Conservation (phyloP, 2,888 invertebrate genomes). For the Sarcophaga caerulescens region DNA sequence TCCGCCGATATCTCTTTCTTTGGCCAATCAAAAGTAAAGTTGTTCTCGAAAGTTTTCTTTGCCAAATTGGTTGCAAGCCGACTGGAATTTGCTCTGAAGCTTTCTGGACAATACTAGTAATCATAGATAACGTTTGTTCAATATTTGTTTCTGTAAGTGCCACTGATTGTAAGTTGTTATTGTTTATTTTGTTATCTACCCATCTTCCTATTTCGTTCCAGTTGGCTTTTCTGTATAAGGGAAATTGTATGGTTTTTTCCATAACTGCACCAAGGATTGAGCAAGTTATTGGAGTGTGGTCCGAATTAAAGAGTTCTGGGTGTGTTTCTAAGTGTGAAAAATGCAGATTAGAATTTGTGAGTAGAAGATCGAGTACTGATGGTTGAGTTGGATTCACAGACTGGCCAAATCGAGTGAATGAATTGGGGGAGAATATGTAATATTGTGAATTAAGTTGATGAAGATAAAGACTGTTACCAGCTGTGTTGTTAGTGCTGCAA, state of each 20-base stretch:
- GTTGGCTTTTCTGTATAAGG: slow-evolving; percentile 10
- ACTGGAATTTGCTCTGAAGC: slow-evolving; percentile 18
- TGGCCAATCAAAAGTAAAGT: slow-evolving; percentile 18
- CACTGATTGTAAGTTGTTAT: background rate
- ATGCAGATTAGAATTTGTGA: slow-evolving; percentile 1
- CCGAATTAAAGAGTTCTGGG: slow-evolving; percentile 17
- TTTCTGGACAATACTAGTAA: slow-evolving; percentile 14
- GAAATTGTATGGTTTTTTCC: background rate
- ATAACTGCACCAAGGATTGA: background rate
- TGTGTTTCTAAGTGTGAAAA: slow-evolving; percentile 26
- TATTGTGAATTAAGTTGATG: slow-evolving; percentile 13
- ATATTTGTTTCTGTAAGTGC: background rate
- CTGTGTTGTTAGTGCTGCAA: slow-evolving; percentile 9
- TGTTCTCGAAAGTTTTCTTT: slow-evolving; percentile 16
- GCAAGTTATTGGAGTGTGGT: slow-evolving; percentile 36
- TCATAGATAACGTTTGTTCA: slow-evolving; percentile 14
- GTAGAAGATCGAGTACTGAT: too few species aligned
- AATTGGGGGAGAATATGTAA: slow-evolving; percentile 24
- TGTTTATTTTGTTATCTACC: slow-evolving; percentile 14
- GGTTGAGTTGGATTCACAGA: background rate
- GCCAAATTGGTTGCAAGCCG: background rate
- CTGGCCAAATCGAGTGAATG: slow-evolving; percentile 34
- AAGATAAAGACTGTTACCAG: slow-evolving; percentile 15
- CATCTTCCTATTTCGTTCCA: slow-evolving; percentile 32
- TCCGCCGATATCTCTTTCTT: slow-evolving; percentile 17